These are phyloP conservation scores for Pimephales promelas DNA, from an alignment of 2,113 vertebrate genomes.

Conservation along the genomic window DNA sequence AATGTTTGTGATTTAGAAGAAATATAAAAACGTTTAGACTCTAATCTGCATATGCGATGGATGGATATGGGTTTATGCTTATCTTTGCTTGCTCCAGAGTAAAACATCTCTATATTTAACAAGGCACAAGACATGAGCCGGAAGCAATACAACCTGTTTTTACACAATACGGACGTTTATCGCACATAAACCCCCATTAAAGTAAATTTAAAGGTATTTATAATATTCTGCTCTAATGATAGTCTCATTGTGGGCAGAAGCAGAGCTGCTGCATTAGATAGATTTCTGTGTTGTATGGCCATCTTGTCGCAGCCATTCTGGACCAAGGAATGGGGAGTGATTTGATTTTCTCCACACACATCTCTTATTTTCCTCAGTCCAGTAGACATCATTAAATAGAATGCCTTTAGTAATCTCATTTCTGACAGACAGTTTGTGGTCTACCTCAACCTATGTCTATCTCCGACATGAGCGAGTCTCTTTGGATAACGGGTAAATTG, in stretches of 20 bases:
- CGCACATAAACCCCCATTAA: too few species aligned
- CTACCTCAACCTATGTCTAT: constrained; percentile 25
- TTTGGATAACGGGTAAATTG: constrained; percentile 58
- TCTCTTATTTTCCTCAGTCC: constrained; percentile 63
- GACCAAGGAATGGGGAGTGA: constrained; percentile 59
- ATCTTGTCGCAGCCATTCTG: constrained; percentile 34
- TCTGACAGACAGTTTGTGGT: constrained; percentile 45
- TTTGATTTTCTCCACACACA: constrained; percentile 65
- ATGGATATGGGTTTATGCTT: too few species aligned
- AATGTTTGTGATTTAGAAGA: too few species aligned
- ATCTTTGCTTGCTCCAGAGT: too few species aligned
- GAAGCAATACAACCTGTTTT: too few species aligned
- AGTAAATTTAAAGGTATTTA: background rate
- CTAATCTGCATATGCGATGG: too few species aligned
- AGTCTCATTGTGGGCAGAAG: too few species aligned
- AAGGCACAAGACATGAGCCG: too few species aligned
- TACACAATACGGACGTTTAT: too few species aligned
- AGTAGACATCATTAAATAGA: constrained; percentile 63
- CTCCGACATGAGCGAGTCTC: constrained; percentile 41
- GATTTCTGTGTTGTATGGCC: constrained; percentile 46
- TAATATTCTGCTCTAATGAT: background rate
- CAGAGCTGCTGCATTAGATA: constrained; percentile 59
- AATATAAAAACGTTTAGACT: too few species aligned
- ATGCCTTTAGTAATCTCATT: constrained; percentile 66
- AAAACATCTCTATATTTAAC: too few species aligned